Percentiles rank a stretch among this genome's conserved stretches.
phyloP scores from a whole-genome alignment of 2,888 invertebrate species.

The Mellilla xanthometata region DNA sequence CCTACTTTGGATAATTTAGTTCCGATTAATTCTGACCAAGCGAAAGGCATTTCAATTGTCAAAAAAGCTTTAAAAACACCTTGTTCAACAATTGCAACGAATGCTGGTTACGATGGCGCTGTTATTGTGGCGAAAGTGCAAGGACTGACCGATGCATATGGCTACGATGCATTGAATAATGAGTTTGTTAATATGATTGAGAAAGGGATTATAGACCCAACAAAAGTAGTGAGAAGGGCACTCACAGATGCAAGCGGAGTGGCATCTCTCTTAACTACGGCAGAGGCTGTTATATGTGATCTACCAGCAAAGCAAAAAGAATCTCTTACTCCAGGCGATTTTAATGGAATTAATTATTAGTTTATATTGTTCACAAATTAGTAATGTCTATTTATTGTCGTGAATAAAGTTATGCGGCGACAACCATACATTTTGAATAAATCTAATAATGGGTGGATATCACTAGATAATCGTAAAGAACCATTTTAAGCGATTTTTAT shows the following conservation, averaged over 20 bases:
- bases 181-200: constrained; percentile 95
- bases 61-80: constrained; percentile 93
- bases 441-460: too few species aligned
- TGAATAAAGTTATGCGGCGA: too few species aligned
- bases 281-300: constrained; percentile 98
- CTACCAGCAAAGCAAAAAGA: constrained; percentile 42
- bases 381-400: too few species aligned
- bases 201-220: constrained; percentile 96
- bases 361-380: not conserved
- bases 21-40: constrained; percentile 89
- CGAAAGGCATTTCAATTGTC: constrained; percentile 90
- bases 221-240: constrained; percentile 85
- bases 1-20: constrained; percentile 85
- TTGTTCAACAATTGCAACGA: constrained; percentile 93
- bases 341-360: constrained; percentile 5
- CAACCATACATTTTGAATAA: too few species aligned
- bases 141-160: constrained; percentile 86
- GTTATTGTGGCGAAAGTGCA: constrained; percentile 95
- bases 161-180: constrained; percentile 94
- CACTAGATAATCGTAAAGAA: too few species aligned
- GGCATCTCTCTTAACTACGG: constrained; percentile 85
- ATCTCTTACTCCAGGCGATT: not conserved
- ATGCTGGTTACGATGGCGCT: constrained; percentile 95
- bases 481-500: too few species aligned
- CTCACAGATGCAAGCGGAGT: constrained; percentile 69